A percentile compares a stretch with the other conserved stretches of the same genome.
Evolutionary conservation across 2,113 vertebrate species (phyloP).

Genomic region (Notarius quadriscutis): DNA sequence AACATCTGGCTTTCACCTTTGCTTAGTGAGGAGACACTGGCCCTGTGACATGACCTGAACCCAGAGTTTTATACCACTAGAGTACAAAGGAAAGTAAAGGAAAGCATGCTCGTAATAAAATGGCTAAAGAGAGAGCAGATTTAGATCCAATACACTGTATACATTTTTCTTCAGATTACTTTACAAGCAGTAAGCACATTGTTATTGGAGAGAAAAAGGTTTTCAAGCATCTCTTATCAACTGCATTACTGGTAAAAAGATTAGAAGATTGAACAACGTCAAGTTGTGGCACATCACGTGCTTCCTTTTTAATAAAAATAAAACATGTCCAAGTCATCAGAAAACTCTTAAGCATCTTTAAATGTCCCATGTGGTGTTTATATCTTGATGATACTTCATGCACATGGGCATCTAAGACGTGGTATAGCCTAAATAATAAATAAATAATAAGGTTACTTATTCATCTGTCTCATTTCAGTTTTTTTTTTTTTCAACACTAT

Average conservation of each 20-base stretch:
- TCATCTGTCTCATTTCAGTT: background rate
- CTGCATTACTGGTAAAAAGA: background rate
- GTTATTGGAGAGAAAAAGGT: background rate
- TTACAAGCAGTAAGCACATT: background rate
- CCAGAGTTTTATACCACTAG: conserved; percentile 24
- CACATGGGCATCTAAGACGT: background rate
- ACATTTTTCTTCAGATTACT: background rate
- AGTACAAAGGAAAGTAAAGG: background rate
- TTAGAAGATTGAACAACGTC: background rate
- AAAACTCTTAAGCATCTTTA: background rate
- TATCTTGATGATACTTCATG: background rate
- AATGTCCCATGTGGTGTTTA: background rate
- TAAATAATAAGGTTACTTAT: background rate
- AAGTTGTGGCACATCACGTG: background rate
- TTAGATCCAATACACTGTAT: background rate
- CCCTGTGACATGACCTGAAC: conserved; percentile 49
- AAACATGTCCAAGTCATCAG: background rate
- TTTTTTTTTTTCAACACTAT: too few species aligned
- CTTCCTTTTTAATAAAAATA: background rate
- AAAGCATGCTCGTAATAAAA: background rate
- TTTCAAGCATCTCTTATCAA: background rate
- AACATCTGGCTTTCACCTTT: conserved; percentile 57
- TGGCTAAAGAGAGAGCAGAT: background rate
- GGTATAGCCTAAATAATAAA: background rate
- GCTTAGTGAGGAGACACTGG: conserved; percentile 38